Conservation (phyloP, 2,888 invertebrate species). For the Piscicola geometra region DNA sequence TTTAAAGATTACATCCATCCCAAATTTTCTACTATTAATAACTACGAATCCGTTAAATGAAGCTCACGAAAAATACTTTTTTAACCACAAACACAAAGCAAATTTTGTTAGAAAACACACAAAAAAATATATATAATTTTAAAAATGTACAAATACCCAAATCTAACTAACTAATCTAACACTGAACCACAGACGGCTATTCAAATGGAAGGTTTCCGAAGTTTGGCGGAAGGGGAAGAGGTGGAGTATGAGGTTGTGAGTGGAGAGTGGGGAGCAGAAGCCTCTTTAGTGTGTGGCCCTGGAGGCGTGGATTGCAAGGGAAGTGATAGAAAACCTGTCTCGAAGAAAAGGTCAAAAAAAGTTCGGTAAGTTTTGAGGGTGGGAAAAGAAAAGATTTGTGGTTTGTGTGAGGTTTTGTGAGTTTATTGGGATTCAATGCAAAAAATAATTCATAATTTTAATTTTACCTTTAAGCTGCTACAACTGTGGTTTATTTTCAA, state of each 20-base stretch:
- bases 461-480: conserved; percentile 72
- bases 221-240: conserved; percentile 79
- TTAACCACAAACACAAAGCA: background rate
- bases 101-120: background rate
- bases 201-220: conserved; percentile 82
- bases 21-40: no score
- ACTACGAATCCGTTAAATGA: no score
- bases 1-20: no score
- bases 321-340: conserved; percentile 73
- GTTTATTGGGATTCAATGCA: background rate
- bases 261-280: conserved; percentile 80
- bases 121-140: background rate
- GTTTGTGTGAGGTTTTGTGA: background rate
- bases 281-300: conserved; percentile 76
- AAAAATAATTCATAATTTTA: background rate
- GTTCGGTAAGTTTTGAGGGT: conserved; percentile 68
- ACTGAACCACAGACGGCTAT: conserved; percentile 72
- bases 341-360: conserved; percentile 77
- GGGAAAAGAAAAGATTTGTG: background rate
- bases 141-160: no score
- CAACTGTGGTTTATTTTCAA: conserved; percentile 86
- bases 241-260: conserved; percentile 80
- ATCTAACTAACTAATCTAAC: no score
- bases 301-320: conserved; percentile 75
- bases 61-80: no score